Conservation (phyloP, 2,888 invertebrate genomes). For the Parnassius mnemosyne region DNA sequence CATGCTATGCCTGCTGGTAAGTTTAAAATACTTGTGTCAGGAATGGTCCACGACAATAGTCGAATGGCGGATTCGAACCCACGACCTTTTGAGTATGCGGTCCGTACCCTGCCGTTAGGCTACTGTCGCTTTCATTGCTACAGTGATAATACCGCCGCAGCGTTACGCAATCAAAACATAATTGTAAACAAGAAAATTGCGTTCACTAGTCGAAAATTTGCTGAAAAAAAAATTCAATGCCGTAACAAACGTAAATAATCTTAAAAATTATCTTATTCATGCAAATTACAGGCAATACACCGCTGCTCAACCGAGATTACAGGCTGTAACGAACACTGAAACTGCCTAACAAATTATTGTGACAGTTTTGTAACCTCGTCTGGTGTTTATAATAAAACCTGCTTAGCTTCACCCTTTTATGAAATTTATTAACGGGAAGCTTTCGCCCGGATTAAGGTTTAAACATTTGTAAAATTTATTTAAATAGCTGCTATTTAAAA, state of each 20-base stretch:
- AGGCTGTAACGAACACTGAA: slow-evolving; percentile 7
- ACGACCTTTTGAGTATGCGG: too few relatives aligned
- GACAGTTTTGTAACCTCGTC: slow-evolving; percentile 4
- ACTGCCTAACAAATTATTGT: slow-evolving; percentile 14
- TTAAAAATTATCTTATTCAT: slow-evolving; percentile 19
- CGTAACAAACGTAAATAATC: slow-evolving; percentile 3
- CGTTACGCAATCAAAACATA: too few relatives aligned
- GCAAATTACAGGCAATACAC: slow-evolving; percentile 9
- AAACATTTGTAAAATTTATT: neutral
- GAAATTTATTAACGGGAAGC: slow-evolving; percentile 6
- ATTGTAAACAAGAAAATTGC: too few relatives aligned
- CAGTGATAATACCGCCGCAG: too few relatives aligned
- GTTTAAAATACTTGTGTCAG: too few relatives aligned
- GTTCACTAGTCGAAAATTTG: neutral
- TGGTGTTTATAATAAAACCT: neutral
- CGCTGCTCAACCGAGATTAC: slow-evolving; percentile 15
- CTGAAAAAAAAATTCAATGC: neutral
- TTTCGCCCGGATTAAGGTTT: slow-evolving; percentile 1
- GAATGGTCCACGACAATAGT: too few relatives aligned
- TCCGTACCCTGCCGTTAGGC: too few relatives aligned
- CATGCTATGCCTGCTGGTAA: too few relatives aligned
- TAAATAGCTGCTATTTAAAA: neutral
- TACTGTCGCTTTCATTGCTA: too few relatives aligned
- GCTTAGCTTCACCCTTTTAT: slow-evolving; percentile 4
- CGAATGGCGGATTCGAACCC: too few relatives aligned